These are phyloP conservation scores for Neotoxoptera formosana DNA, from an alignment of 1,140 invertebrate species.

Conservation along the genomic window DNA sequence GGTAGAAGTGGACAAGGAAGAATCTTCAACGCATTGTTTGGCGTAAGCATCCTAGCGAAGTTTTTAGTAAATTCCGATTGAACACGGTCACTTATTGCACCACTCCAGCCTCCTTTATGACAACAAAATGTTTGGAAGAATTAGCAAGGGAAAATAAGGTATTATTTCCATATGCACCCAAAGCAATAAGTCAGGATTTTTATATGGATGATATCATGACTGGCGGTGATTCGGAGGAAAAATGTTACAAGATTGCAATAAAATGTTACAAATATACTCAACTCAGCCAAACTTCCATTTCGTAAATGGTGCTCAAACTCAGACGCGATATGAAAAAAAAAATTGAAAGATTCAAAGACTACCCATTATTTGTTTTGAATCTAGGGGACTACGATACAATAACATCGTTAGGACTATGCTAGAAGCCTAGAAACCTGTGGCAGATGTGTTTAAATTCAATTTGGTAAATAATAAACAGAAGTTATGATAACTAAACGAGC, in stretches of 20 bases:
- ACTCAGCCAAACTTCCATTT: slow-evolving; percentile 60
- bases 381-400: too few relatives aligned
- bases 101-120: slow-evolving; percentile 62
- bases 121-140: slow-evolving; percentile 62
- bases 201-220: slow-evolving; percentile 65
- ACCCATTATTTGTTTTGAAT: too few relatives aligned
- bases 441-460: too few relatives aligned
- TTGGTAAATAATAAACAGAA: too few relatives aligned
- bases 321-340: background rate
- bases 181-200: slow-evolving; percentile 62
- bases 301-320: slow-evolving; percentile 62
- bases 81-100: slow-evolving; percentile 64
- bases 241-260: background rate
- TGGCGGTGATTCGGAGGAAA: background rate
- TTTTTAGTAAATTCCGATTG: slow-evolving; percentile 61
- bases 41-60: background rate
- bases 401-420: too few relatives aligned
- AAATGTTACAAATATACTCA: background rate
- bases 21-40: background rate
- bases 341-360: background rate
- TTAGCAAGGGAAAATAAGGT: slow-evolving; percentile 61
- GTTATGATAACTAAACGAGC: too few relatives aligned
- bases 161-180: slow-evolving; percentile 60
- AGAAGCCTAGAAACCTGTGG: too few relatives aligned
- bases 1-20: slow-evolving; percentile 60